Percentiles rank a stretch among this genome's conserved stretches.
These are phyloP conservation scores for Suricata suricatta DNA, from an alignment of 2,113 vertebrate species.

Conservation along the genomic window DNA sequence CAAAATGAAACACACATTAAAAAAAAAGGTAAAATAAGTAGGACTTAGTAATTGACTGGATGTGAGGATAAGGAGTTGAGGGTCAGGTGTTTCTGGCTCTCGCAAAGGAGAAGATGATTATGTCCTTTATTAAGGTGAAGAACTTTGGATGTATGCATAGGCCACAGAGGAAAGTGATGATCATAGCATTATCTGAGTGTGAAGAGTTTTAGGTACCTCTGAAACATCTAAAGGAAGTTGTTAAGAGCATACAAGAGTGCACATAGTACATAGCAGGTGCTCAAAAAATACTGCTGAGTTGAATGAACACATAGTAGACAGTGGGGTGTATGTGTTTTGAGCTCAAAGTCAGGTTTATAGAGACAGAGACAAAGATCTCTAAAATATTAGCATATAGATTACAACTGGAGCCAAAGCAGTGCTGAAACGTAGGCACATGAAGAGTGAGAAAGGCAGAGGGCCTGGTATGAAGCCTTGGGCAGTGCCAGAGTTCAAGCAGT, in stretches of 20 bases:
- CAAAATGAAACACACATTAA: too few relatives aligned
- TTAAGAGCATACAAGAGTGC: neutral
- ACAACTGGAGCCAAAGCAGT: neutral
- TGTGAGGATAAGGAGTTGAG: neutral
- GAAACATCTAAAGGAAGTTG: neutral
- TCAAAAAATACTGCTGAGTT: neutral
- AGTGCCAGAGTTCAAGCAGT: neutral
- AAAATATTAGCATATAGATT: neutral
- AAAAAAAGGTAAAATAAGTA: neutral
- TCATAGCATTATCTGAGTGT: neutral
- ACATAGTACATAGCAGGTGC: neutral
- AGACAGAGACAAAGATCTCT: neutral
- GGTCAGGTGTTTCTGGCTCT: neutral
- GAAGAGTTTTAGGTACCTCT: neutral
- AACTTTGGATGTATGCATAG: neutral
- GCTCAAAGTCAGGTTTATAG: neutral
- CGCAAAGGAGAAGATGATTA: neutral
- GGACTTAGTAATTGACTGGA: neutral
- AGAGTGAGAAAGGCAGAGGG: neutral
- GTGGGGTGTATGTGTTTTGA: neutral
- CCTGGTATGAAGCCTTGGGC: neutral
- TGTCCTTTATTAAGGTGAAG: neutral
- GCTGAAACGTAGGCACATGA: neutral
- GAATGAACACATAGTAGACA: neutral
- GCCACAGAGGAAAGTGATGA: neutral